Conservation (phyloP, 92 coral and sea anemone genomes). For the Scolanthus callimorphus region DNA sequence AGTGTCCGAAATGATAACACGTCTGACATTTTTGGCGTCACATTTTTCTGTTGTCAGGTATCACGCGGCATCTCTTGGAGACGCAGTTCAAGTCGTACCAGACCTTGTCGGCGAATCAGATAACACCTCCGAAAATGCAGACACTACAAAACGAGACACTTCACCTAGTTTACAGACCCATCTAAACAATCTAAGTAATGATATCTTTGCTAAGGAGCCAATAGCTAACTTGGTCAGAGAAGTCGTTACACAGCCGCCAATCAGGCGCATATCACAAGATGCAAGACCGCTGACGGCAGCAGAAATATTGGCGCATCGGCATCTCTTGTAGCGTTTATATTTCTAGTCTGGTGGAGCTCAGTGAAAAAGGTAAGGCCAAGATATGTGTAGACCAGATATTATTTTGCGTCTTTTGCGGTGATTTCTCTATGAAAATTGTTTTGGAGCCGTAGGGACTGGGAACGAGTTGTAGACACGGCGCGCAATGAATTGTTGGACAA, state of each 20-base stretch:
- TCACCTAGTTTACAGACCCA: slow-evolving; percentile 49
- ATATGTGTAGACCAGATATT: too few relatives aligned
- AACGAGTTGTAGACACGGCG: too few relatives aligned
- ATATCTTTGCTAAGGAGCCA: slow-evolving; percentile 59
- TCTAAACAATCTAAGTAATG: slow-evolving; percentile 70
- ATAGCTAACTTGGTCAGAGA: slow-evolving; percentile 51
- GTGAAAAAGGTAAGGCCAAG: too few relatives aligned
- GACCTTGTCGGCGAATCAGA: slow-evolving; percentile 56
- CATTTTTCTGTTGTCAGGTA: slow-evolving; percentile 51
- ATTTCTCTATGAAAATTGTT: too few relatives aligned
- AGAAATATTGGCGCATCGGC: slow-evolving; percentile 88
- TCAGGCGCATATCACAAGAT: slow-evolving; percentile 80
- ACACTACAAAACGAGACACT: slow-evolving; percentile 18
- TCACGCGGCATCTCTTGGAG: slow-evolving; percentile 61
- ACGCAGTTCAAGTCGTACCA: slow-evolving; percentile 88
- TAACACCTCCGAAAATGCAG: too few relatives aligned
- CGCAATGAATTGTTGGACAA: too few relatives aligned
- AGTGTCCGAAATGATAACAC: too few relatives aligned
- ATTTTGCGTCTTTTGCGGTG: too few relatives aligned
- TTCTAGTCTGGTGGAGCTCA: too few relatives aligned
- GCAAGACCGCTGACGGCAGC: slow-evolving; percentile 91
- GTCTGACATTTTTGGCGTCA: too few relatives aligned
- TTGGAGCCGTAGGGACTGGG: too few relatives aligned
- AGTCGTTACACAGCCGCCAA: slow-evolving; percentile 79
- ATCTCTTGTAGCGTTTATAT: slow-evolving; percentile 75